phyloP scores from a whole-genome alignment of 2,888 invertebrate species.

The Oxystoma pomonae region DNA sequence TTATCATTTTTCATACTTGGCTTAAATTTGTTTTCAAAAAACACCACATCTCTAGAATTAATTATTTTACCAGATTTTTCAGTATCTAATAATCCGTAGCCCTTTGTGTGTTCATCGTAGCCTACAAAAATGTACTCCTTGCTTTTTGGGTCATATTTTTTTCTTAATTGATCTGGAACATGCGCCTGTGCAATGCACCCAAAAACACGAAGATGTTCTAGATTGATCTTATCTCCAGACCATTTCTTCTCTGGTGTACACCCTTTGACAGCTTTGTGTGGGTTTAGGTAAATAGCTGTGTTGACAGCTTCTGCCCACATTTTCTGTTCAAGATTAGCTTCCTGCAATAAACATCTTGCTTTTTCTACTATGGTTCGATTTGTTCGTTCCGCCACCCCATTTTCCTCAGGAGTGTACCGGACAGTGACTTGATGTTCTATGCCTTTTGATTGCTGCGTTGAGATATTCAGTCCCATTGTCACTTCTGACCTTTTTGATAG shows the following conservation, averaged over 20 bases:
- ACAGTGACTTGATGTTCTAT: not conserved
- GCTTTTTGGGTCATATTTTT: constrained; percentile 35
- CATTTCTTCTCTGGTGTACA: not conserved
- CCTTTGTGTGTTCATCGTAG: constrained; percentile 29
- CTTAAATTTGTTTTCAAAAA: no score
- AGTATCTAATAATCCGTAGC: constrained; percentile 30
- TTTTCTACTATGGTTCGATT: constrained; percentile 18
- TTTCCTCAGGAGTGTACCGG: constrained; percentile 18
- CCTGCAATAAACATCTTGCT: constrained; percentile 26
- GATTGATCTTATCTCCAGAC: no score
- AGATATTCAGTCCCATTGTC: constrained; percentile 21
- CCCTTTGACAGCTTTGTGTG: not conserved
- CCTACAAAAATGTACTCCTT: constrained; percentile 30
- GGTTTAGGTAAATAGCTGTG: constrained; percentile 27
- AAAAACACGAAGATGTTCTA: no score
- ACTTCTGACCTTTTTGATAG: constrained; percentile 15
- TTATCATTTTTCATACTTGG: no score
- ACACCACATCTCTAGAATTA: not conserved
- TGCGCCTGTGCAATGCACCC: no score
- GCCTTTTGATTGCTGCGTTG: not conserved
- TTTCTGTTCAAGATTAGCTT: constrained; percentile 25
- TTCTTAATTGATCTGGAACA: no score
- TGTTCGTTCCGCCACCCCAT: constrained; percentile 14
- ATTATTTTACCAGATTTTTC: not conserved
- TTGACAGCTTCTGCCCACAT: constrained; percentile 33